Base-by-base conservation (phyloP, 2,113 vertebrate genomes). In the Pelecanoides urinatrix region DNA sequence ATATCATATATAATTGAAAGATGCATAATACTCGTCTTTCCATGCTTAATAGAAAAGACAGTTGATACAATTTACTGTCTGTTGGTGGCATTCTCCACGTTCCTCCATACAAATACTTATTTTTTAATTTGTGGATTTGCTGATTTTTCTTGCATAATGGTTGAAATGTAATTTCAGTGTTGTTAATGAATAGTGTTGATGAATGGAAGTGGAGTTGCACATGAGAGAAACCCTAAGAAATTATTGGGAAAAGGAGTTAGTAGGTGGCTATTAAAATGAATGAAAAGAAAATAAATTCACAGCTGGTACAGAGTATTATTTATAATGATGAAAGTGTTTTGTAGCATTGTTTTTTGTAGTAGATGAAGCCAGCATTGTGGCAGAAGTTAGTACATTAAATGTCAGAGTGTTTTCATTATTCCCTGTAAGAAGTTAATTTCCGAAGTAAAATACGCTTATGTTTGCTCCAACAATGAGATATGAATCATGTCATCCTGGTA, bases 1-100 rank as follows among this genome's bases (percentile, higher is more conserved):
- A 62, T 97, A 70, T 92, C 83, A 62, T 72, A 76, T 86, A 38
- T 96, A 97, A 97, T 87, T 96, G 95, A 96, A 96, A 96, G 91
- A 83, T 83, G 91, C 73, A 90, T 93, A 90, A 94, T 94, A 91
- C 27, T 85, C 74, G 10, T 89, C 66, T 94, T 91, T 81, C 36
- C 62, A 61, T 76, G 78, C 82, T 97, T 79, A 75, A 87, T 62
- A 86, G 95, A 96, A 94, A 90, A 86, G 67, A 44, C 82, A 84
- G 10, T 72, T 67, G 65, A 53, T 91, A 58, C 61, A 10, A n/a
- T 78, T 84, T 92, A 22, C 53, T 88, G 29, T n/a, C 30, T 77
- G 26, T 52, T 78, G 45, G 36, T 80, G 58, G 11, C 32, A 50
- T 91, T 91, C 47, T 76, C 38, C 26, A 25, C 44, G 13, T 87